A percentile compares a stretch with the other conserved stretches of the same genome.
Conservation (phyloP, 1,140 invertebrate species). For the Drosophila truncata region DNA sequence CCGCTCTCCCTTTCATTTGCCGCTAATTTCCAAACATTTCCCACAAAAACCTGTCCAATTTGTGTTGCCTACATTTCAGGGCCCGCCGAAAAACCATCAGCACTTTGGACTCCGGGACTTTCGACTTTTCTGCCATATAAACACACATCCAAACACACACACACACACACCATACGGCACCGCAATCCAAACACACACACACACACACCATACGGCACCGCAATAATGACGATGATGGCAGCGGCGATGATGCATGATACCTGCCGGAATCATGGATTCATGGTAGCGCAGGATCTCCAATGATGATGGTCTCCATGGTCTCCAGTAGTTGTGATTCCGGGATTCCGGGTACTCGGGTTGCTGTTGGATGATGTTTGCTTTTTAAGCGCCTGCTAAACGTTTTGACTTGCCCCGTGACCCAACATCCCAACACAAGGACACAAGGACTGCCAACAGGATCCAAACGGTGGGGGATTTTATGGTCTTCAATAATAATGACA, state of each 20-base stretch:
- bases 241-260: conserved; percentile 32
- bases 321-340: background rate
- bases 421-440: conserved; percentile 2
- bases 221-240: conserved; percentile 4
- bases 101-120: background rate
- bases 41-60: conserved; percentile 13
- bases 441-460: background rate
- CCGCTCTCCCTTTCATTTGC: background rate
- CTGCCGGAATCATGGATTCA: conserved; percentile 14
- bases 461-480: conserved; percentile 40
- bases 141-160: background rate
- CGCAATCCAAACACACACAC: no score
- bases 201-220: background rate
- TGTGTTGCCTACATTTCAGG: conserved; percentile 23
- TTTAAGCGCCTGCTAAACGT: conserved; percentile 74
- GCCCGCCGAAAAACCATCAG: conserved; percentile 2
- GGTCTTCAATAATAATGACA: conserved; percentile 81
- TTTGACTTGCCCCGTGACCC: conserved; percentile 57
- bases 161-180: background rate
- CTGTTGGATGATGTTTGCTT: conserved; percentile 33
- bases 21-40: conserved; percentile 20
- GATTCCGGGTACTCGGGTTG: background rate
- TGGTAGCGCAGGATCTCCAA: background rate
- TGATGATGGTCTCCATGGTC: background rate
- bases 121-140: background rate